Evolutionary conservation across 2,113 vertebrate species (phyloP).

Genomic region (Eulacestoma nigropectus): DNA sequence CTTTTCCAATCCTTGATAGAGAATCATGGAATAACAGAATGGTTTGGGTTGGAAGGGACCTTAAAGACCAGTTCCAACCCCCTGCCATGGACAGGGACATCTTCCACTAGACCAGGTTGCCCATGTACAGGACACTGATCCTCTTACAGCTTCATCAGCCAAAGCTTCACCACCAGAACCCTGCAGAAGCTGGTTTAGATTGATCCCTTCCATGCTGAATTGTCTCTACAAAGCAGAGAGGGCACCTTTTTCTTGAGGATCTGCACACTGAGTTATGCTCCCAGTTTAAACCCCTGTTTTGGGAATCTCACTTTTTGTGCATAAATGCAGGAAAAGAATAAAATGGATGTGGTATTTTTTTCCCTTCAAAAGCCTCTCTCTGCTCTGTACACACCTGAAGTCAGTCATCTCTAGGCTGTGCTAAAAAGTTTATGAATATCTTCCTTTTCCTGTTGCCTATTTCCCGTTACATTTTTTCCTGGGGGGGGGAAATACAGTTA

Average conservation of each 20-base stretch:
- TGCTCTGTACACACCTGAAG: background rate
- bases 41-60: background rate
- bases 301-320: background rate
- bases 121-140: background rate
- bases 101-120: background rate
- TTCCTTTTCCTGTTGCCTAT: background rate
- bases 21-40: background rate
- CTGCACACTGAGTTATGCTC: background rate
- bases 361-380: background rate
- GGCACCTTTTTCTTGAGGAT: background rate
- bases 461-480: background rate
- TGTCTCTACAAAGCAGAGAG: background rate
- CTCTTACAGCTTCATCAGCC: background rate
- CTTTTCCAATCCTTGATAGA: background rate
- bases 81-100: background rate
- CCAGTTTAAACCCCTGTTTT: background rate
- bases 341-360: background rate
- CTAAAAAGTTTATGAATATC: background rate
- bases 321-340: background rate
- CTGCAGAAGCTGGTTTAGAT: background rate
- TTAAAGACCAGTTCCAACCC: background rate
- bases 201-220: accelerated
- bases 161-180: background rate
- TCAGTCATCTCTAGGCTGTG: background rate
- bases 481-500: accelerated